These are phyloP conservation scores for Steatocranus sp. DNA, from an alignment of 2,797 vertebrate genomes.

Conservation along the genomic window DNA sequence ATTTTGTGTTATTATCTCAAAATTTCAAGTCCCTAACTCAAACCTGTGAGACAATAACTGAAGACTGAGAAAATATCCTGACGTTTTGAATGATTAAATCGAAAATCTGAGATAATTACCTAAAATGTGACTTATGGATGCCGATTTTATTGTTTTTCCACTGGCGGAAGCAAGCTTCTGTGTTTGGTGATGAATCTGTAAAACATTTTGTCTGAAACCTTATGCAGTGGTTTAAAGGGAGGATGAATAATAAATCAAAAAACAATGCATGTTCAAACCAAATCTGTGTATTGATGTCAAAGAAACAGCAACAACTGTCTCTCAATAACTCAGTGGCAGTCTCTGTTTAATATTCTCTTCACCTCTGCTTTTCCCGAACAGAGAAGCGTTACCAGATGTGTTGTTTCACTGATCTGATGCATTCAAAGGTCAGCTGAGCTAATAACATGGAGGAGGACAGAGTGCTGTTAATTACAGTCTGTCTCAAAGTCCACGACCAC, in stretches of 20 bases:
- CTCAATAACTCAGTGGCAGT: neutral
- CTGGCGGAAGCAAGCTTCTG: neutral
- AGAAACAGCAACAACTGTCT: neutral
- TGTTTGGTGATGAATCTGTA: neutral
- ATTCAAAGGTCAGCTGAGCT: constrained; percentile 46
- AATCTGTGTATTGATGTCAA: neutral
- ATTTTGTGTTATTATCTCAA: neutral
- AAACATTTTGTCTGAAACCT: neutral
- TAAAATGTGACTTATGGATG: neutral
- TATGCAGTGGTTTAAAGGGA: neutral
- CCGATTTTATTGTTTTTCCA: neutral
- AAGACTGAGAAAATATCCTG: neutral
- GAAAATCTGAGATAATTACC: neutral
- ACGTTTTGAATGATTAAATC: neutral
- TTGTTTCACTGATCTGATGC: constrained; percentile 32
- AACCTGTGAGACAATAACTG: neutral
- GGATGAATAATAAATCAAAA: neutral
- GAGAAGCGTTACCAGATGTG: constrained; percentile 32
- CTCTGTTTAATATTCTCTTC: constrained; percentile 23
- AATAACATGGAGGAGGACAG: constrained; percentile 41
- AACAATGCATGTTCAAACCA: neutral
- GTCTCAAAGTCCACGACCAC: constrained; percentile 39
- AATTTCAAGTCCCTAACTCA: neutral
- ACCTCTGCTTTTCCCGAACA: neutral
- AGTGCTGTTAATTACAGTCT: constrained; percentile 39